Percentiles rank a stretch among this genome's conserved stretches.
phyloP scores from a whole-genome alignment of 2,797 vertebrate species.

The Glyptemys insculpta region DNA sequence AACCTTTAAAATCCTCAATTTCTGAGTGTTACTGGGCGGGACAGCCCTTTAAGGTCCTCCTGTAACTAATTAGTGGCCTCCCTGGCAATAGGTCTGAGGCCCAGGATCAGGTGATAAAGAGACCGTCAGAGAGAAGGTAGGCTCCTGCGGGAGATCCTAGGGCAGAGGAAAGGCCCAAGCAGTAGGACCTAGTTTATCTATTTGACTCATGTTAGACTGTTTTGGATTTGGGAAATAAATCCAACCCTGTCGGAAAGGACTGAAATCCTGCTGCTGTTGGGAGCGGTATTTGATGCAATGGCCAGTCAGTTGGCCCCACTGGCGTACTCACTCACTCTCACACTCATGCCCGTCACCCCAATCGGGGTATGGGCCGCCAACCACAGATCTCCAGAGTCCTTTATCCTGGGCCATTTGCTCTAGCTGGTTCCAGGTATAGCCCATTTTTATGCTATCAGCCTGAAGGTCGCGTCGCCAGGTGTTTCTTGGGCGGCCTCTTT shows the following conservation, averaged over 20 bases:
- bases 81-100: background rate
- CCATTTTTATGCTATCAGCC: too few species aligned
- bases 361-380: too few species aligned
- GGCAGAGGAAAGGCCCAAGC: background rate
- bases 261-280: background rate
- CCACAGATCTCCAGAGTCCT: too few species aligned
- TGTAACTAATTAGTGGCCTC: background rate
- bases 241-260: background rate
- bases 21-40: accelerated
- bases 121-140: background rate
- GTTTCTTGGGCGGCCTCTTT: too few species aligned
- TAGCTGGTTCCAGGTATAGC: too few species aligned
- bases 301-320: conserved; percentile 31
- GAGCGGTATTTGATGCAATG: background rate
- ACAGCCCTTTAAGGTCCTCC: accelerated
- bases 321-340: too few species aligned
- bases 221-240: background rate
- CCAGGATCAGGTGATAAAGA: background rate
- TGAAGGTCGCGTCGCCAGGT: too few species aligned
- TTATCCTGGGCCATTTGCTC: too few species aligned
- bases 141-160: background rate
- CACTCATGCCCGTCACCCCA: too few species aligned
- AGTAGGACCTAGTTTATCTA: background rate
- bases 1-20: accelerated
- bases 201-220: accelerated